Base-by-base conservation (phyloP, 2,888 invertebrate species). In the Drosophila nr. fundita region DNA sequence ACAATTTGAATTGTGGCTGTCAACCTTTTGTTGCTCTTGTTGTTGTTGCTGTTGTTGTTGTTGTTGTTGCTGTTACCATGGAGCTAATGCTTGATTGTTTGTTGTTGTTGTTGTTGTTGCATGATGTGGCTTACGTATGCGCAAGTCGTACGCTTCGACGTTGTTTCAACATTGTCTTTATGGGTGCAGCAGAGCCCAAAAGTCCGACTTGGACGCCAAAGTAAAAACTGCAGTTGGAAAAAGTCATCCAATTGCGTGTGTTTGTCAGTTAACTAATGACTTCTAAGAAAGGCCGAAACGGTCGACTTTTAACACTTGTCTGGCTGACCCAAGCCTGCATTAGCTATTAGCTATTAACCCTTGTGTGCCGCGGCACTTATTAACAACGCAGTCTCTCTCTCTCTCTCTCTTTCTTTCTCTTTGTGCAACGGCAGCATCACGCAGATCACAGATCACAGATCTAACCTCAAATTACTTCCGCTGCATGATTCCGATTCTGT, bases 391-490 rank as follows among this genome's bases (percentile, higher is more conserved):
- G 40, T 64, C 64, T 11, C 8, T 29, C 2, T 24, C 24, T 24
- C 24, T 24, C 24, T 24, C 24, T 21, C 1, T 54, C 53, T 40
- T 50, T 73, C 52, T 15, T 0, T 36, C 52, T 49, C 57, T 73
- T 40, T 30, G 18, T 53, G 67, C 68, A 40, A n/a, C 65, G 40
- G 49, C 68, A 68, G 6, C 67, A 32, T 53, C 60, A 38, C 30
- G 57, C 69, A 61, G 78, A 68, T 73, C 79, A 50, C 36, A 75
- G 69, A 75, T 74, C 76, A 68, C 54, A 73, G 75, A 74, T 82
- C 85, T 80, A 82, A 76, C 90, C 90, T 83, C 86, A 90, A 90
- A 90, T 88, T 88, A 86, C 90, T 90, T 90, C 91, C 91, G 90
- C 82, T 86, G 90, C 90, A 85, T 57, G 75, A 82, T 76, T 82